Base-by-base conservation (phyloP, 2,888 invertebrate species). In the Epirrhoe alternata region DNA sequence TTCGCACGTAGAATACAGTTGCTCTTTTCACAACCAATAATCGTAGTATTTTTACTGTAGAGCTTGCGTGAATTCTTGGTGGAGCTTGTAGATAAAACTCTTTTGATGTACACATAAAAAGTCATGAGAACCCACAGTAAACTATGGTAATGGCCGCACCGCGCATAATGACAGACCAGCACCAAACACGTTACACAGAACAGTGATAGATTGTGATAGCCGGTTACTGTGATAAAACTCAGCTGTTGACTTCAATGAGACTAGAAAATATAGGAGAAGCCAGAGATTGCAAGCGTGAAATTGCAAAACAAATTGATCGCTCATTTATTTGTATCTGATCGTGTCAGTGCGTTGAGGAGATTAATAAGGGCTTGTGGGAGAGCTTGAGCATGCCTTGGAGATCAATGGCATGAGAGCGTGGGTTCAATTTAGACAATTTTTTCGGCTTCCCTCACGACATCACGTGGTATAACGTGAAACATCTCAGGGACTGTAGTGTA, bases 121-220 rank as follows among this genome's bases (percentile, higher is more conserved):
- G n/a, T 45, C 35, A 16, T 54, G 54, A 54, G 51, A n/a, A n/a
- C 59, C 30, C 24, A 14, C 16, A 17, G 63, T 63, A 47, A 63
- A 47, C 50, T 45, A 45, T 70, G 55, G 72, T 72, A 72, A 50
- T 56, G 62, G 53, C 45, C 35, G 45, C 7, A 52, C 59, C 55
- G 55, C 33, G 49, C 38, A 63, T 71, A 75, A 77, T 73, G 73
- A 72, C 74, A 70, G 76, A 63, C 69, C 71, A 65, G 53, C 68
- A 68, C 71, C 70, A 66, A 73, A 72, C 75, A 68, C 68, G 73
- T 71, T 66, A 60, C 61, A 49, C 57, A 59, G 50, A 68, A 70
- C 76, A 69, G 72, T 76, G 78, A 80, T 74, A 70, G 70, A 79
- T 76, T 70, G 72, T 74, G 73, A 78, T 74, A 69, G 68, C 66